Percentiles rank a stretch among this genome's conserved stretches.
phyloP scores from a whole-genome alignment of 1,140 invertebrate genomes.

The Holcopasites calliopsidis region DNA sequence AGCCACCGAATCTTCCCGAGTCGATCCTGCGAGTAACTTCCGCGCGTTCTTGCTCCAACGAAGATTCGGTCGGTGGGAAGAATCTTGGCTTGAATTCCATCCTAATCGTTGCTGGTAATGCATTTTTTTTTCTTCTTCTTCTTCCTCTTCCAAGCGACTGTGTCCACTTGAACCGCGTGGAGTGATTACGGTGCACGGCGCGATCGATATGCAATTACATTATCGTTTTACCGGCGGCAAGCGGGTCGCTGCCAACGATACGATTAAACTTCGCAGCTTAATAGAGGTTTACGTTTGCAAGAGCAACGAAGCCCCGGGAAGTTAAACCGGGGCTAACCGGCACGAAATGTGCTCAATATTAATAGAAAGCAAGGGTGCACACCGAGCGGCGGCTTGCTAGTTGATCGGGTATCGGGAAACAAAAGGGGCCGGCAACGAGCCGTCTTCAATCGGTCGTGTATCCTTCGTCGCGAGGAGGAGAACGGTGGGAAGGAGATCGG shows the following conservation, averaged over 20 bases:
- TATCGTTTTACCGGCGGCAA: constrained; percentile 25
- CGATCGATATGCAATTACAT: constrained; percentile 47
- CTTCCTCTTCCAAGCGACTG: too few relatives aligned
- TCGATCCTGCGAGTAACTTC: constrained; percentile 14
- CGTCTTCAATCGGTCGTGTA: too few relatives aligned
- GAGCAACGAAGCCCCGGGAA: not conserved
- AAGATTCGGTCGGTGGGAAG: too few relatives aligned
- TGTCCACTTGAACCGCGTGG: too few relatives aligned
- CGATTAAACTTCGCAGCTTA: constrained; percentile 40
- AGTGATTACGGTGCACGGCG: too few relatives aligned
- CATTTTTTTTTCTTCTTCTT: too few relatives aligned
- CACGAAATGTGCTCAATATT: constrained; percentile 19
- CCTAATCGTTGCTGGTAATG: too few relatives aligned
- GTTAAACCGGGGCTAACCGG: not conserved
- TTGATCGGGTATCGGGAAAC: too few relatives aligned
- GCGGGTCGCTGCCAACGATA: constrained; percentile 17
- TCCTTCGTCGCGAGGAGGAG: too few relatives aligned
- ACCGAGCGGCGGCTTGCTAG: not conserved
- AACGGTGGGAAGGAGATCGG: not conserved
- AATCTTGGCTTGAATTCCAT: too few relatives aligned
- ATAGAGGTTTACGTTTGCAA: constrained; percentile 23
- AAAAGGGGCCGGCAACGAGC: too few relatives aligned
- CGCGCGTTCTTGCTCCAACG: too few relatives aligned
- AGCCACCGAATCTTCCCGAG: not conserved
- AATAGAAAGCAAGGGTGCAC: not conserved